These are phyloP conservation scores for Eilema caniola DNA, from an alignment of 2,888 invertebrate genomes.

Conservation along the genomic window DNA sequence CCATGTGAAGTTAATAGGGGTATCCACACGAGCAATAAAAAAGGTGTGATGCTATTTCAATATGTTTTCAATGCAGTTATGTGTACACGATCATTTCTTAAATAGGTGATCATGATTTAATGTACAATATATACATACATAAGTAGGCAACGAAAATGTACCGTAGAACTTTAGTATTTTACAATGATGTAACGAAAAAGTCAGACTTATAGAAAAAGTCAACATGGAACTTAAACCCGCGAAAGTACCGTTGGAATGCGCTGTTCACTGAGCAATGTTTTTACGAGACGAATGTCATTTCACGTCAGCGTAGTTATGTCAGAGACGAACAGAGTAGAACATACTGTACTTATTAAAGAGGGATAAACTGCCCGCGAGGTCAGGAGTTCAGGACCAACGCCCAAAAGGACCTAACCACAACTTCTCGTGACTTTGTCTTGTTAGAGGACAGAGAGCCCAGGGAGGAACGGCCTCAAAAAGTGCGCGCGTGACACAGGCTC, in stretches of 20 bases:
- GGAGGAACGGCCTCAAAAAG: not conserved
- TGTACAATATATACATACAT: too few relatives aligned
- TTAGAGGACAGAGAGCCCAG: not conserved
- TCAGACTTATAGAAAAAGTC: too few relatives aligned
- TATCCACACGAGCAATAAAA: too few relatives aligned
- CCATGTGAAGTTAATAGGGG: not conserved
- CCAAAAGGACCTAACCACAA: not conserved
- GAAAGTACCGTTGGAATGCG: too few relatives aligned
- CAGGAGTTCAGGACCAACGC: not conserved
- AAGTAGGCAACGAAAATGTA: not conserved
- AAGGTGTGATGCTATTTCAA: too few relatives aligned
- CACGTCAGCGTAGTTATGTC: not conserved
- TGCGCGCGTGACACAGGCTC: conserved; percentile 2
- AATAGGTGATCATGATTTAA: too few relatives aligned
- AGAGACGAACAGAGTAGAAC: not conserved
- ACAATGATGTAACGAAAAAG: not conserved
- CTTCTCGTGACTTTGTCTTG: not conserved
- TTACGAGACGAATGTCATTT: not conserved
- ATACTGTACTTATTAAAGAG: not conserved
- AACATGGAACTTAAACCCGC: too few relatives aligned
- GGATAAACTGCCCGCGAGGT: not conserved
- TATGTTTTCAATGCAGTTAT: too few relatives aligned
- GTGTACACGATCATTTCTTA: too few relatives aligned
- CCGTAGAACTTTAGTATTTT: not conserved
- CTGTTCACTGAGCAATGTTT: not conserved